A percentile compares a stretch with the other conserved stretches of the same genome.
These are phyloP conservation scores for Paracyclopina nana DNA, from an alignment of 1,140 invertebrate species.

Conservation along the genomic window DNA sequence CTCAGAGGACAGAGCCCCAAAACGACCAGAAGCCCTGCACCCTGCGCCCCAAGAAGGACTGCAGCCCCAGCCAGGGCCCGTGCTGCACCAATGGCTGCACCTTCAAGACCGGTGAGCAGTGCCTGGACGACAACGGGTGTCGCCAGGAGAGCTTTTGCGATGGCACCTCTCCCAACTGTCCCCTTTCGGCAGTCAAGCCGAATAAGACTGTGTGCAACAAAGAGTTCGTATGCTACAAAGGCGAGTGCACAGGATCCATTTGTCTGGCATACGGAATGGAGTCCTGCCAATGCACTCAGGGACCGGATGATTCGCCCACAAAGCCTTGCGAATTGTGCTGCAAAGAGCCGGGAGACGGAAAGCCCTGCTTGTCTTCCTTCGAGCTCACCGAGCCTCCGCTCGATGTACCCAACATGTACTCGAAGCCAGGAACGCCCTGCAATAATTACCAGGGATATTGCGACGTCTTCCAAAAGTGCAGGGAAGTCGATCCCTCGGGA, in stretches of 20 bases:
- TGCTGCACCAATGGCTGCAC: slow-evolving; percentile 78
- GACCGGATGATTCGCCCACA: slow-evolving; percentile 47
- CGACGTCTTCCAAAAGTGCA: slow-evolving; percentile 93
- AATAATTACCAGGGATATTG: slow-evolving; percentile 98
- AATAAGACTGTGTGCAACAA: slow-evolving; percentile 86
- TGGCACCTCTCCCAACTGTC: slow-evolving; percentile 58
- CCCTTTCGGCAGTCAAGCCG: slow-evolving; percentile 70
- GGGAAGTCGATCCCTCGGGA: slow-evolving; percentile 83
- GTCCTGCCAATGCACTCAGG: slow-evolving; percentile 63
- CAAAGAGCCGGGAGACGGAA: slow-evolving; percentile 38
- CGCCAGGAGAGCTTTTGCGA: slow-evolving; percentile 72
- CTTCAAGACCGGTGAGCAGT: slow-evolving; percentile 63
- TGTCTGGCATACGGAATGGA: slow-evolving; percentile 79
- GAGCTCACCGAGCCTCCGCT: slow-evolving; percentile 68
- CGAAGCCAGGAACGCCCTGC: slow-evolving; percentile 85
- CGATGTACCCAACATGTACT: slow-evolving; percentile 74
- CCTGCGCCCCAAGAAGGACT: slow-evolving; percentile 49
- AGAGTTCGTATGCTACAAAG: slow-evolving; percentile 84
- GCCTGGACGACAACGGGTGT: slow-evolving; percentile 82
- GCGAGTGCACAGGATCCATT: slow-evolving; percentile 79
- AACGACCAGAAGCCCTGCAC: slow-evolving; percentile 56
- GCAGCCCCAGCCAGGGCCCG: slow-evolving; percentile 74
- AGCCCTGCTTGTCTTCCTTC: slow-evolving; percentile 44
- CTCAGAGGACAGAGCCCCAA: slow-evolving; percentile 54
- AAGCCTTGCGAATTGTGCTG: slow-evolving; percentile 78